Conservation (phyloP, 2,113 vertebrate species). For the Enhydra lutris region DNA sequence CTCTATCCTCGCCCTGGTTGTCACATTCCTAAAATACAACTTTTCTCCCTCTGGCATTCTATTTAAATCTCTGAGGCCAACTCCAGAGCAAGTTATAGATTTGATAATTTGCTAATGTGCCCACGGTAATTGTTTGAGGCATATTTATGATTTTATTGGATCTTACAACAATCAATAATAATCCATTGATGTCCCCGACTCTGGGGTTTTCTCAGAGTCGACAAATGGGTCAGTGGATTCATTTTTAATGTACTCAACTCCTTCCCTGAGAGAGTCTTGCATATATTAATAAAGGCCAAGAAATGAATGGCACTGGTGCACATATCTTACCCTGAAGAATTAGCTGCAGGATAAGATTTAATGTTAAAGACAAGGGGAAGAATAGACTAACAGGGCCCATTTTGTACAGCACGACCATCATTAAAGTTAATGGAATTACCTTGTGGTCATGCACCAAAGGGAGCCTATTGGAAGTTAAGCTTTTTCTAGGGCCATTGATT, state of each 20-base stretch:
- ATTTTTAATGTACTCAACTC: slow-evolving; percentile 72
- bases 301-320: slow-evolving; percentile 60
- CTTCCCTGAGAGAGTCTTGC: slow-evolving; percentile 38
- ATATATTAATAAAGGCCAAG: slow-evolving; percentile 69
- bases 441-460: slow-evolving; percentile 65
- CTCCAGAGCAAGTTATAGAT: slow-evolving; percentile 79
- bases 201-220: slow-evolving; percentile 52
- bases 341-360: slow-evolving; percentile 75
- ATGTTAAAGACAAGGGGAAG: slow-evolving; percentile 67
- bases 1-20: slow-evolving; percentile 55
- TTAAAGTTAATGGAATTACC: slow-evolving; percentile 80
- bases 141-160: slow-evolving; percentile 83
- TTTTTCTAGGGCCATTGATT: slow-evolving; percentile 64
- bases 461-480: slow-evolving; percentile 76
- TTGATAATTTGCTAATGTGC: slow-evolving; percentile 82
- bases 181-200: slow-evolving; percentile 75
- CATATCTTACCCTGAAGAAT: slow-evolving; percentile 62
- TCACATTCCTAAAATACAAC: slow-evolving; percentile 68
- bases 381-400: slow-evolving; percentile 70
- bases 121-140: slow-evolving; percentile 72
- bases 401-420: slow-evolving; percentile 70
- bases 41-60: slow-evolving; percentile 71
- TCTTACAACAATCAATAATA: slow-evolving; percentile 80
- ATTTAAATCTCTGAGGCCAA: slow-evolving; percentile 76
- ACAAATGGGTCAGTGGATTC: slow-evolving; percentile 69